A percentile compares a stretch with the other conserved stretches of the same genome.
phyloP scores from a whole-genome alignment of 2,113 vertebrate genomes.

The Acrocephalus arundinaceus region DNA sequence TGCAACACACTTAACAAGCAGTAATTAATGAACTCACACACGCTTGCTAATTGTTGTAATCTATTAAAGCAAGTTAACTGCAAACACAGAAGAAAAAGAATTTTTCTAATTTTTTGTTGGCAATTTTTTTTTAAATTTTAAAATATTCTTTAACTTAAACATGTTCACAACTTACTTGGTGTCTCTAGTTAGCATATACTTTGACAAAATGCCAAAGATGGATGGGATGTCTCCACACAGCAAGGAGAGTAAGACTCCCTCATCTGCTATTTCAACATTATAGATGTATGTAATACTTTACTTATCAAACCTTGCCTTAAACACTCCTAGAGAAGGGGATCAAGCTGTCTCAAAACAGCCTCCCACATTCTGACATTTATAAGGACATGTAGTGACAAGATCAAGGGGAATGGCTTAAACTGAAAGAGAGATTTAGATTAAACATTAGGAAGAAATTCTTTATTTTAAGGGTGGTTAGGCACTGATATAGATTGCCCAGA shows the following conservation, averaged over 20 bases:
- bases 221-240: background rate
- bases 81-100: background rate
- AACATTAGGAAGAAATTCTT: background rate
- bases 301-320: background rate
- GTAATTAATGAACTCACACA: background rate
- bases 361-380: background rate
- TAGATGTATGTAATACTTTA: background rate
- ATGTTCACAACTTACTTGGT: background rate
- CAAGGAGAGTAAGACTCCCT: background rate
- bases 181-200: background rate
- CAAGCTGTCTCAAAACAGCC: background rate
- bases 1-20: background rate
- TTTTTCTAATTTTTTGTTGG: background rate
- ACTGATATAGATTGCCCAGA: background rate
- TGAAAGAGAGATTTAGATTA: background rate
- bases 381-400: background rate
- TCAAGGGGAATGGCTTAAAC: background rate
- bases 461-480: background rate
- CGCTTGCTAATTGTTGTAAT: background rate
- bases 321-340: background rate
- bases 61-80: background rate
- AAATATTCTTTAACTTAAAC: background rate
- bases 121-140: background rate
- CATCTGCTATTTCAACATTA: background rate
- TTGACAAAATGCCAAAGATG: background rate